Evolutionary conservation across 2,113 vertebrate species (phyloP).

Genomic region (Sciurus niger): DNA sequence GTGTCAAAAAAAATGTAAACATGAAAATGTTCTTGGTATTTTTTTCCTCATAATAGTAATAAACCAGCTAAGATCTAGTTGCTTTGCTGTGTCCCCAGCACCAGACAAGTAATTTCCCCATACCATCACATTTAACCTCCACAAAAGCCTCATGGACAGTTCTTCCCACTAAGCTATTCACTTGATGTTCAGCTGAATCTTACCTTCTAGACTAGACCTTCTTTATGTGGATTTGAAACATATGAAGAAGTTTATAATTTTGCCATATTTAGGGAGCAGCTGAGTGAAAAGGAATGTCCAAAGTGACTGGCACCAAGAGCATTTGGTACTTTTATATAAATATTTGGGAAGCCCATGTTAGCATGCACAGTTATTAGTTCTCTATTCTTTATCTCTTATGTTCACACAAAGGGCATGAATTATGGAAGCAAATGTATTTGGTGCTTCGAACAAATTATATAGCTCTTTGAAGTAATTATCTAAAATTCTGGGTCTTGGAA

Average conservation of each 20-base stretch:
- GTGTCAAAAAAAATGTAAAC: not conserved
- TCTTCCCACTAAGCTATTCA: not conserved
- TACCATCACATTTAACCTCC: not conserved
- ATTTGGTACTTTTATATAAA: not conserved
- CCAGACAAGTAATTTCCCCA: not conserved
- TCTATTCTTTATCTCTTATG: not conserved
- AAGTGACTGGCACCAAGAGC: not conserved
- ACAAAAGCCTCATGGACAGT: not conserved
- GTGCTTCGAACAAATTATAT: not conserved
- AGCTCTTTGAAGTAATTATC: not conserved
- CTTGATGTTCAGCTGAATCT: not conserved
- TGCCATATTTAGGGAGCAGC: not conserved
- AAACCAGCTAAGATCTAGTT: not conserved
- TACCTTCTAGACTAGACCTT: not conserved
- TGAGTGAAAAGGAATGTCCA: not conserved
- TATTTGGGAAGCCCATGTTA: not conserved
- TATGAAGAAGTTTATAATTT: not conserved
- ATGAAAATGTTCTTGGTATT: not conserved
- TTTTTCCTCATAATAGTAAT: not conserved
- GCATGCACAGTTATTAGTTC: not conserved
- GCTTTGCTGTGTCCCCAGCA: not conserved
- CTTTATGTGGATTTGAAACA: constrained; percentile 34
- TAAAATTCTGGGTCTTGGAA: not conserved
- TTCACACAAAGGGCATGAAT: not conserved
- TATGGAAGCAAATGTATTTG: not conserved